Conservation (phyloP, 2,888 invertebrate species). For the Ichneumoninae sp. region DNA sequence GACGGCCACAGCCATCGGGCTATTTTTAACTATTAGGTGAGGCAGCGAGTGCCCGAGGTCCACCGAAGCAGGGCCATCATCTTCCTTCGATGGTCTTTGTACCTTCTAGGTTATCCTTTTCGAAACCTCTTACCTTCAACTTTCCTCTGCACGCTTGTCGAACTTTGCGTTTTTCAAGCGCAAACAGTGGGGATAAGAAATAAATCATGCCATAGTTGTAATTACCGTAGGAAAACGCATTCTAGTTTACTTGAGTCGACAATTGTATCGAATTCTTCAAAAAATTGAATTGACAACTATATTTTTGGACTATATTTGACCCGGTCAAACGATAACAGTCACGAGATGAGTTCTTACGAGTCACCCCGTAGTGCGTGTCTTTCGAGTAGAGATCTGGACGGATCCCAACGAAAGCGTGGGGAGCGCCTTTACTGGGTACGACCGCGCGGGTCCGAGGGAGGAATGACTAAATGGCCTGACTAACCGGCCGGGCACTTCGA, state of each 20-base stretch:
- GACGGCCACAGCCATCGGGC: constrained; percentile 54
- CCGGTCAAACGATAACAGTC: background rate
- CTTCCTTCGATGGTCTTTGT: constrained; percentile 62
- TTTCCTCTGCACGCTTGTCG: constrained; percentile 26
- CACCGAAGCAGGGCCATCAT: constrained; percentile 69
- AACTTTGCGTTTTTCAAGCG: constrained; percentile 30
- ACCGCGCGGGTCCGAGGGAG: constrained; percentile 72
- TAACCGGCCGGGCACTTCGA: constrained; percentile 77
- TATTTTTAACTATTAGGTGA: constrained; percentile 75
- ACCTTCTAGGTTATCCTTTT: constrained; percentile 2
- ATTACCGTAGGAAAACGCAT: background rate
- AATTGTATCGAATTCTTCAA: background rate
- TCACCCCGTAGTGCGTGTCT: constrained; percentile 72
- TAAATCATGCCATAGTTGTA: background rate
- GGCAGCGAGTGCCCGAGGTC: constrained; percentile 37
- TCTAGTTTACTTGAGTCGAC: background rate
- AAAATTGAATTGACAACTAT: background rate
- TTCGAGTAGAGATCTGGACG: constrained; percentile 77
- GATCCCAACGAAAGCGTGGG: constrained; percentile 76
- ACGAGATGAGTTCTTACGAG: constrained; percentile 49
- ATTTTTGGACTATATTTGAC: background rate
- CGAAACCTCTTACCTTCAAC: constrained; percentile 42
- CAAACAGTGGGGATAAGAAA: background rate
- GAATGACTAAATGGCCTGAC: constrained; percentile 79
- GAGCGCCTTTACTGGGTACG: constrained; percentile 73